Evolutionary conservation across 2,113 vertebrate species (phyloP).

Genomic region (Callochromis pleurospilus): DNA sequence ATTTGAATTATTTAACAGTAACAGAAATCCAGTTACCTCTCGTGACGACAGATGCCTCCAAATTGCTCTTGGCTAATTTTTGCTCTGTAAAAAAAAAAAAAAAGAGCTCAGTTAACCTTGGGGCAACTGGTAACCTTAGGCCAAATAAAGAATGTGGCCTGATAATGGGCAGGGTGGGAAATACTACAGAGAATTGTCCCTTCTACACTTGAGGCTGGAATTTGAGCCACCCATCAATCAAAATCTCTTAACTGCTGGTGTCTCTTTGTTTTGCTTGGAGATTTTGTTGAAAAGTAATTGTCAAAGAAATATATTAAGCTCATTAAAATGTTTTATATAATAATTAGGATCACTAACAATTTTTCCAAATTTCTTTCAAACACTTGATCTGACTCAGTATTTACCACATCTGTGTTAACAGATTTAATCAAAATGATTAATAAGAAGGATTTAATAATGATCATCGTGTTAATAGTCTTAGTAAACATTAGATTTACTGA

Average conservation of each 20-base stretch:
- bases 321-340: neutral
- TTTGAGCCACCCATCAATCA: constrained; percentile 19
- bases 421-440: neutral
- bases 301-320: neutral
- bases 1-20: constrained; percentile 18
- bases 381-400: neutral
- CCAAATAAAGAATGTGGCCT: constrained; percentile 15
- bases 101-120: constrained; percentile 25
- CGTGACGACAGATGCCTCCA: constrained; percentile 16
- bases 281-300: constrained; percentile 22
- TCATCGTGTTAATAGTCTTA: neutral
- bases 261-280: neutral
- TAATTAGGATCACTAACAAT: neutral
- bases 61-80: constrained; percentile 42
- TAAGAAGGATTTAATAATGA: neutral
- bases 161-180: constrained; percentile 3
- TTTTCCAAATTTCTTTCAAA: neutral
- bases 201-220: neutral
- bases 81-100: neutral
- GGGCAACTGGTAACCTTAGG: constrained; percentile 24
- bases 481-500: neutral
- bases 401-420: neutral
- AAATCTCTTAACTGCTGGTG: neutral
- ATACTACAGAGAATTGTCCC: neutral
- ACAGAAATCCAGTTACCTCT: neutral